A percentile compares a stretch with the other conserved stretches of the same genome.
Evolutionary conservation across 2,797 vertebrate genomes (phyloP).

Genomic region (Hemibagrus guttatus): DNA sequence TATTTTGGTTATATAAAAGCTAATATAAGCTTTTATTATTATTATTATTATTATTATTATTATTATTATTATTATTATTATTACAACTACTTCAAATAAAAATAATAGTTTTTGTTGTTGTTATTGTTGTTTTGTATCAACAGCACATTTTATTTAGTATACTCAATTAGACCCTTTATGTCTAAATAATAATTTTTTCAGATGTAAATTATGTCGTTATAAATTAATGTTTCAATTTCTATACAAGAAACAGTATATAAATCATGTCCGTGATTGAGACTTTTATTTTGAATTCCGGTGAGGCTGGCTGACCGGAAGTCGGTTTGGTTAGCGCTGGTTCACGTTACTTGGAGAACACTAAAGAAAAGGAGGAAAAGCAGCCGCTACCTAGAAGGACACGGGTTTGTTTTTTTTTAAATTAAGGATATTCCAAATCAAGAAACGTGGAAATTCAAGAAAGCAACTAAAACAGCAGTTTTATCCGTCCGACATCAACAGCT

Average conservation of each 20-base stretch:
- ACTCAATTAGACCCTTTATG: background rate
- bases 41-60: background rate
- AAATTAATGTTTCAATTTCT: background rate
- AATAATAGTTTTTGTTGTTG: background rate
- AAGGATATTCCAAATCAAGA: background rate
- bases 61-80: background rate
- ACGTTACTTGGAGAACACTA: slow-evolving; percentile 55
- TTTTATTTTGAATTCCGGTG: slow-evolving; percentile 54
- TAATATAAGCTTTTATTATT: too few species aligned
- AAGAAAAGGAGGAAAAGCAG: slow-evolving; percentile 54
- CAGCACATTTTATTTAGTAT: background rate
- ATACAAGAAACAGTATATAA: background rate
- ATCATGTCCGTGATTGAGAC: background rate
- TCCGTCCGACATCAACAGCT: slow-evolving; percentile 1
- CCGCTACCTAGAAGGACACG: background rate
- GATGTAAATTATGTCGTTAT: background rate
- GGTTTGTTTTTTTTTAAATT: background rate
- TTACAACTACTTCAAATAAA: too few species aligned
- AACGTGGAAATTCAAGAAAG: background rate
- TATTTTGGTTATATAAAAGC: background rate
- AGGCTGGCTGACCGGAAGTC: slow-evolving; percentile 48
- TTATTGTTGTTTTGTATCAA: background rate
- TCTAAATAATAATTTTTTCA: background rate
- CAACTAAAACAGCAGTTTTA: background rate
- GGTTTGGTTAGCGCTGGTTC: slow-evolving; percentile 50